phyloP scores from a whole-genome alignment of 37 sponge, comb jelly and placozoan genomes.

The Aplysina aerophoba region DNA sequence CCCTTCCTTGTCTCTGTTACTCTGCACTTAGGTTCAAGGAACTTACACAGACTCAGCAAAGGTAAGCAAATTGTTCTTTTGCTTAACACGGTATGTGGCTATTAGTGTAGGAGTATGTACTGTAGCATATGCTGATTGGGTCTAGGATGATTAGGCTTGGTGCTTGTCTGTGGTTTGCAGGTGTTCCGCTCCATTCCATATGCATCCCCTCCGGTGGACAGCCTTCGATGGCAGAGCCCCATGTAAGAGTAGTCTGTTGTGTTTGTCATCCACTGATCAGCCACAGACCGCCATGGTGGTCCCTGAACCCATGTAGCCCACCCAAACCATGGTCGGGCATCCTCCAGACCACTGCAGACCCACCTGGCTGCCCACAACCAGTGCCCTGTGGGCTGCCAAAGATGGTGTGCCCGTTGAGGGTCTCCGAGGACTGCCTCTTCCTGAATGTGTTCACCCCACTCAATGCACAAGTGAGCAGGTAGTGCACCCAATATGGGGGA shows the following conservation, averaged over 20 bases:
- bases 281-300: neutral
- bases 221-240: conserved; percentile 70
- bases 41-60: no score
- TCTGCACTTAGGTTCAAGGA: no score
- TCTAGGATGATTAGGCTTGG: no score
- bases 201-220: conserved; percentile 62
- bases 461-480: conserved; percentile 38
- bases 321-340: conserved; percentile 58
- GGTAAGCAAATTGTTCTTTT: no score
- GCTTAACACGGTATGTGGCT: no score
- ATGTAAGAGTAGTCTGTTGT: conserved; percentile 35
- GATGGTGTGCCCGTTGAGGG: conserved; percentile 49
- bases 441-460: conserved; percentile 78
- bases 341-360: conserved; percentile 47
- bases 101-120: no score
- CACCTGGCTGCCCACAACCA: conserved; percentile 70
- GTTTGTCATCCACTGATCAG: neutral
- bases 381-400: conserved; percentile 52
- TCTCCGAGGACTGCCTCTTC: conserved; percentile 75
- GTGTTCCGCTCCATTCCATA: conserved; percentile 80
- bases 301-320: conserved; percentile 33
- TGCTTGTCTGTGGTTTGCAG: conserved; percentile 25
- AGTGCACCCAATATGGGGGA: no score
- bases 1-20: no score
- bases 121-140: no score